A percentile compares a stretch with the other conserved stretches of the same genome.
These are phyloP conservation scores for Julus scanicus DNA, from an alignment of 2,888 invertebrate species.

Conservation along the genomic window DNA sequence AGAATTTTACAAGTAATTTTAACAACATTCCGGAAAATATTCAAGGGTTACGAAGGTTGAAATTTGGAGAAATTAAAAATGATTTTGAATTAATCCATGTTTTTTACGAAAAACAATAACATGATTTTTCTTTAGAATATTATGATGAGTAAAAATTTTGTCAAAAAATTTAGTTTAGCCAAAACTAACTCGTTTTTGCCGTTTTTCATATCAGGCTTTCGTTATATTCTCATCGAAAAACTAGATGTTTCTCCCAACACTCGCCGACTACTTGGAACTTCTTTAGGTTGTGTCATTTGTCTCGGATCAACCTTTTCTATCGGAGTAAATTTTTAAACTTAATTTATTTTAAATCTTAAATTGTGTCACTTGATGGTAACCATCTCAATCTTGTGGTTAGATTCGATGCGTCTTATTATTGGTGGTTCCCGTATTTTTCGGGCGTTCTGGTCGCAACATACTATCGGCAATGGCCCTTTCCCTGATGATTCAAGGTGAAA, in stretches of 20 bases:
- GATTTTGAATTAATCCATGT: too few relatives aligned
- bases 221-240: slow-evolving; percentile 26
- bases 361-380: background rate
- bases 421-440: slow-evolving; percentile 50
- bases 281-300: slow-evolving; percentile 46
- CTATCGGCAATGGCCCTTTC: slow-evolving; percentile 48
- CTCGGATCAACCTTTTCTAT: slow-evolving; percentile 44
- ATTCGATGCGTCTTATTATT: slow-evolving; percentile 53
- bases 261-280: background rate
- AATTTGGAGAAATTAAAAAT: too few relatives aligned
- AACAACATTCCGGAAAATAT: too few relatives aligned
- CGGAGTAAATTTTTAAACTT: slow-evolving; percentile 37
- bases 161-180: too few relatives aligned
- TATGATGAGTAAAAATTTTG: too few relatives aligned
- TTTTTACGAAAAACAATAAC: too few relatives aligned
- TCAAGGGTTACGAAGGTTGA: too few relatives aligned
- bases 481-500: slow-evolving; percentile 49
- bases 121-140: too few relatives aligned
- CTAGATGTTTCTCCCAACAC: background rate
- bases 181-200: too few relatives aligned
- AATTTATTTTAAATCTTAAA: too few relatives aligned
- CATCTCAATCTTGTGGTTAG: background rate
- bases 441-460: slow-evolving; percentile 45
- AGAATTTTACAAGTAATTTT: too few relatives aligned
- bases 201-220: slow-evolving; percentile 43